phyloP scores from a whole-genome alignment of 2,888 invertebrate genomes.

The Calephelis perditalis region DNA sequence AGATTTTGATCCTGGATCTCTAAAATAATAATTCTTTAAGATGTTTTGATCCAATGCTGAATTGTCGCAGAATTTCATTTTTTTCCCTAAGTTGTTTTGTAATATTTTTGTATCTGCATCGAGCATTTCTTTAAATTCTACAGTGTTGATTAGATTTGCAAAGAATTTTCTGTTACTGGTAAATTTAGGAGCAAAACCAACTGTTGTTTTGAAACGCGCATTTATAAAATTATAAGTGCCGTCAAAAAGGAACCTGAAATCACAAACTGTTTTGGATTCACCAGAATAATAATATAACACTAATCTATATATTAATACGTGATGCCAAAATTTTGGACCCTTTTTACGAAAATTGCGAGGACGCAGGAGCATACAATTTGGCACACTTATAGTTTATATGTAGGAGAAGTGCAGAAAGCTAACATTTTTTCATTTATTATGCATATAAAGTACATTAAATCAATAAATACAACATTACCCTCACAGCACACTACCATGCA shows the following conservation, averaged over 20 bases:
- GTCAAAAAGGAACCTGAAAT: constrained; percentile 47
- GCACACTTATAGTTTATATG: too few species aligned
- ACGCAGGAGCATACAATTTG: too few species aligned
- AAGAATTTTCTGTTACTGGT: constrained; percentile 61
- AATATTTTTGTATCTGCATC: constrained; percentile 43
- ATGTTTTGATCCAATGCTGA: background rate
- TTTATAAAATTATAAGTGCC: constrained; percentile 50
- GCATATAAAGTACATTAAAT: too few species aligned
- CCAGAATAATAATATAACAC: too few species aligned
- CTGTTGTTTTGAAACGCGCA: constrained; percentile 54
- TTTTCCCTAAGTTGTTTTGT: constrained; percentile 38
- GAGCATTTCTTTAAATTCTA: constrained; percentile 50
- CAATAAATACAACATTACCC: too few species aligned
- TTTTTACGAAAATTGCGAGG: too few species aligned
- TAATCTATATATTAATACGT: too few species aligned
- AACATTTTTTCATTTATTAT: too few species aligned
- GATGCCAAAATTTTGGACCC: too few species aligned
- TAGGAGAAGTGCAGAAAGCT: too few species aligned
- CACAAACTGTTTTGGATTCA: background rate
- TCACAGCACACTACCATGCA: too few species aligned
- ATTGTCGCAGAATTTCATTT: constrained; percentile 49
- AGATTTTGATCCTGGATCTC: background rate
- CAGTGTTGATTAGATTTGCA: constrained; percentile 51
- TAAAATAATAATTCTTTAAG: background rate
- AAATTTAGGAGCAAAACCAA: constrained; percentile 52